Conservation (phyloP, 2,797 vertebrate genomes). For the Kryptopterus vitreolus region DNA sequence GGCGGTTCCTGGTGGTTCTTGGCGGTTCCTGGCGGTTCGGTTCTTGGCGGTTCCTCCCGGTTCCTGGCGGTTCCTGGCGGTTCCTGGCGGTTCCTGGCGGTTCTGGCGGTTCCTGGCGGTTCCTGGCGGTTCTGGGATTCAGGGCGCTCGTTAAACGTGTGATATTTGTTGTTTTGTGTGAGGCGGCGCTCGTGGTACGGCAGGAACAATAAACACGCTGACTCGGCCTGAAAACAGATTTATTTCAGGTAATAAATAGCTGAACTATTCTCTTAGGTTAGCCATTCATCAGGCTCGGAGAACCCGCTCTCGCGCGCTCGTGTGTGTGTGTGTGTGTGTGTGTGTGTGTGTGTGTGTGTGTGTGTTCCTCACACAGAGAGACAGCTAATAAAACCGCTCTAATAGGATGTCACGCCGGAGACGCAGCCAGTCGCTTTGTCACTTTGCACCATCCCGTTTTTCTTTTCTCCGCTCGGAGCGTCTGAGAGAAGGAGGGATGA, state of each 20-base stretch:
- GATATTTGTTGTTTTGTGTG: slow-evolving; percentile 16
- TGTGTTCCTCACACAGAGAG: slow-evolving; percentile 32
- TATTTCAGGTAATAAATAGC: slow-evolving; percentile 51
- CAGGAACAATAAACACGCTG: slow-evolving; percentile 25
- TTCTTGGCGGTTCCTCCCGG: too few relatives aligned
- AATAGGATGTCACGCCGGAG: slow-evolving; percentile 41
- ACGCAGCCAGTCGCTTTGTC: slow-evolving; percentile 31
- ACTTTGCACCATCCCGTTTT: slow-evolving; percentile 32
- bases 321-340: background rate
- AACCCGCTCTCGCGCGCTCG: slow-evolving; percentile 25
- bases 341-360: slow-evolving; percentile 40
- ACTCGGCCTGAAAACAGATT: slow-evolving; percentile 36
- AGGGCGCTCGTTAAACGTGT: background rate
- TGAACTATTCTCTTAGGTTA: slow-evolving; percentile 46
- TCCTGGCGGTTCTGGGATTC: too few relatives aligned
- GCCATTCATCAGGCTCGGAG: slow-evolving; percentile 46
- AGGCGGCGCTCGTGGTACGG: background rate
- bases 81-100: too few relatives aligned
- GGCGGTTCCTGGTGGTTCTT: too few relatives aligned
- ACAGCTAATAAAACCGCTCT: slow-evolving; percentile 50
- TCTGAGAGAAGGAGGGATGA: slow-evolving; percentile 30
- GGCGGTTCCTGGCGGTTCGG: too few relatives aligned
- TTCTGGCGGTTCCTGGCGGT: too few relatives aligned
- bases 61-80: too few relatives aligned
- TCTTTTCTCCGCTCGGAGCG: background rate